Percentiles rank a stretch among this genome's conserved stretches.
Conservation (phyloP, 2,888 invertebrate species). For the Cantharis nigra region DNA sequence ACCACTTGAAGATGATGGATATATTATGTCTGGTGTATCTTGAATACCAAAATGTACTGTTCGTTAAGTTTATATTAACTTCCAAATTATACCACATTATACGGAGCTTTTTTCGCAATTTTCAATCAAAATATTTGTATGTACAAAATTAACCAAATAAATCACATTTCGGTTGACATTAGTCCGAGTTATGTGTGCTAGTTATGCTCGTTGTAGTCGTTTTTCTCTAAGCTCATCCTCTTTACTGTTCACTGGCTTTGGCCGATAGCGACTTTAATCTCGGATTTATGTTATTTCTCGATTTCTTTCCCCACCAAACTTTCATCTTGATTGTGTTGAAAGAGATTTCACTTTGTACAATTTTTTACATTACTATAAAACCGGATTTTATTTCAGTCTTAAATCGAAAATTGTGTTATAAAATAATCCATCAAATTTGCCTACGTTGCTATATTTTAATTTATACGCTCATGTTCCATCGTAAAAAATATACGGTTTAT, state of each 20-base stretch:
- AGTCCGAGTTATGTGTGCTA: slow-evolving; percentile 16
- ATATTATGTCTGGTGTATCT: background rate
- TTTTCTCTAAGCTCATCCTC: slow-evolving; percentile 46
- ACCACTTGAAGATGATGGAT: slow-evolving; percentile 40
- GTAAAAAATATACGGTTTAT: background rate
- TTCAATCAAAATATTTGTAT: background rate
- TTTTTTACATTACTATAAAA: background rate
- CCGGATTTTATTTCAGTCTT: background rate
- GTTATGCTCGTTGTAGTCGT: slow-evolving; percentile 33
- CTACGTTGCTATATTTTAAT: background rate
- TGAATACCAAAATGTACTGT: background rate
- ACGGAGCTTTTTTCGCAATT: background rate
- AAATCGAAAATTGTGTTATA: background rate
- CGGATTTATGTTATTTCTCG: slow-evolving; percentile 56
- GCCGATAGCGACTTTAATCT: slow-evolving; percentile 55
- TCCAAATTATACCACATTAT: background rate
- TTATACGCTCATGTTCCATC: background rate
- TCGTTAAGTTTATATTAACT: background rate
- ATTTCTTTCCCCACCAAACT: slow-evolving; percentile 40
- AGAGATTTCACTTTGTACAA: slow-evolving; percentile 24
- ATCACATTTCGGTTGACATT: slow-evolving; percentile 14
- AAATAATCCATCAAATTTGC: background rate
- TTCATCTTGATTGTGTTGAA: slow-evolving; percentile 31
- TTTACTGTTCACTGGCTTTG: slow-evolving; percentile 54
- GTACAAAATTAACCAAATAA: background rate